Evolutionary conservation across 2,797 vertebrate genomes (phyloP).

Genomic region (Sebastes matsubarae): DNA sequence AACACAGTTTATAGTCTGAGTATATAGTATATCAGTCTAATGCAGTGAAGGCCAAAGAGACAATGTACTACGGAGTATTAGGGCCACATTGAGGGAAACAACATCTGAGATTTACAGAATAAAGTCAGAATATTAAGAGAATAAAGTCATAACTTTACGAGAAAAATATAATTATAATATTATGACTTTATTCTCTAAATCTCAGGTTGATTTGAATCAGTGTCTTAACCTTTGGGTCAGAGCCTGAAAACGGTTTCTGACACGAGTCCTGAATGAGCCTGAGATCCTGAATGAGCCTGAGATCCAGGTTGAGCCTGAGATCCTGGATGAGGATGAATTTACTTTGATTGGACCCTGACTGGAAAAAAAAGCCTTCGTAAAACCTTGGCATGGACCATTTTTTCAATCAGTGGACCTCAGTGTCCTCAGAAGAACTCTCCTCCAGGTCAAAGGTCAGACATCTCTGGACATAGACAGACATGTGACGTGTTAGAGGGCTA

Average conservation of each 20-base stretch:
- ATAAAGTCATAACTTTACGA: too few relatives aligned
- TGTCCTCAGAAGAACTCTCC: slow-evolving; percentile 56
- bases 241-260: slow-evolving; percentile 12
- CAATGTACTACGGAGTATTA: too few relatives aligned
- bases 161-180: too few relatives aligned
- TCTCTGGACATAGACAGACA: slow-evolving; percentile 35
- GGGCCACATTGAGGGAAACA: too few relatives aligned
- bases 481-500: slow-evolving; percentile 40
- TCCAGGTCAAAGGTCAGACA: slow-evolving; percentile 35
- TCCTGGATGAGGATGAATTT: slow-evolving; percentile 19
- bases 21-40: too few relatives aligned
- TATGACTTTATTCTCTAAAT: too few relatives aligned
- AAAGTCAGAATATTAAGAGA: too few relatives aligned
- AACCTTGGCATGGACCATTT: slow-evolving; percentile 38
- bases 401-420: slow-evolving; percentile 51
- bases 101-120: too few relatives aligned
- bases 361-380: slow-evolving; percentile 7
- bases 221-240: slow-evolving; percentile 1
- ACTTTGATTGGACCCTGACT: slow-evolving; percentile 31
- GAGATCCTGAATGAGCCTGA: slow-evolving; percentile 4
- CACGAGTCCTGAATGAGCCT: slow-evolving; percentile 24
- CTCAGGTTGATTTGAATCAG: slow-evolving; percentile 9
- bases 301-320: background rate
- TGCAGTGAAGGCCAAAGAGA: too few relatives aligned
- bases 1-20: too few relatives aligned